A percentile compares a stretch with the other conserved stretches of the same genome.
These are phyloP conservation scores for Intellagama lesueurii DNA, from an alignment of 2,797 vertebrate genomes.

Conservation along the genomic window DNA sequence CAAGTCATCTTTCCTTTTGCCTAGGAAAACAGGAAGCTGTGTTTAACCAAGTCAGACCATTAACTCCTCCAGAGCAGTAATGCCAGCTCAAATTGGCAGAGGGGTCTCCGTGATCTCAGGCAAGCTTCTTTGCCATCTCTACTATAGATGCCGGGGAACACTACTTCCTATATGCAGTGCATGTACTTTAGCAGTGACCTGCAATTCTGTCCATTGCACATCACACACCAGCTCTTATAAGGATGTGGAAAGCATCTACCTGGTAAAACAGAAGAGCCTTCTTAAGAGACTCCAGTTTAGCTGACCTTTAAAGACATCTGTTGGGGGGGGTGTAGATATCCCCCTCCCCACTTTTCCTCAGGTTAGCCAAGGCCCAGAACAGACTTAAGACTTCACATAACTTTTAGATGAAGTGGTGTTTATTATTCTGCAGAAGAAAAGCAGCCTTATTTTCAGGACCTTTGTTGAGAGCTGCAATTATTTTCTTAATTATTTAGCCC, in stretches of 20 bases:
- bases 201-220: conserved; percentile 9
- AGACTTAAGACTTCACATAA: conserved; percentile 24
- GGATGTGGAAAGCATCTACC: conserved; percentile 6
- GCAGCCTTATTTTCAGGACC: conserved; percentile 36
- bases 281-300: conserved; percentile 16
- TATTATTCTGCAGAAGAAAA: not conserved
- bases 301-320: conserved; percentile 12
- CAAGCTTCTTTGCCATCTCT: no score
- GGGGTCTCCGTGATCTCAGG: not conserved
- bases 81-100: not conserved
- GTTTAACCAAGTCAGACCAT: no score
- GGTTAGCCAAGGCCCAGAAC: conserved; percentile 35
- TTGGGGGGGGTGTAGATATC: not conserved
- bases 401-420: conserved; percentile 47
- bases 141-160: not conserved
- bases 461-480: conserved; percentile 40
- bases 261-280: not conserved
- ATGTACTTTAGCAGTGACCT: not conserved
- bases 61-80: no score
- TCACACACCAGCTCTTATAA: not conserved
- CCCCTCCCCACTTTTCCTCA: conserved; percentile 3
- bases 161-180: not conserved
- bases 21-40: no score
- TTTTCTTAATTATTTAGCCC: conserved; percentile 62
- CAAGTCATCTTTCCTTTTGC: no score